These are phyloP conservation scores for Pseudanteris insignis DNA, from an alignment of 2,888 invertebrate species.

Conservation along the genomic window DNA sequence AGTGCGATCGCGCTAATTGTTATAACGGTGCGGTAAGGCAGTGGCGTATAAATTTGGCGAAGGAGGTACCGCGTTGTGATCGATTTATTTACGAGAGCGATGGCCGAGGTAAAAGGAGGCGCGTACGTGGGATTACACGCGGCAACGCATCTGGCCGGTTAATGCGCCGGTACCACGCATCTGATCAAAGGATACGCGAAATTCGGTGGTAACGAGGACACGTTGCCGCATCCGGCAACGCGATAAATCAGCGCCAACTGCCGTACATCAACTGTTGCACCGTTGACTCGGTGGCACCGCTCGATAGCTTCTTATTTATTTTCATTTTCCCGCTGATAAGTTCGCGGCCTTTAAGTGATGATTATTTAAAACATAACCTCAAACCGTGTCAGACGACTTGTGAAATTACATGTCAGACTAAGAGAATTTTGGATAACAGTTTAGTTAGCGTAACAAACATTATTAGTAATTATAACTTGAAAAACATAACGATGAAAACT, in stretches of 20 bases:
- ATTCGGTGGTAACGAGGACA: conserved; percentile 54
- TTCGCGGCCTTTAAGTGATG: no score
- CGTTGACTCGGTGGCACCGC: no score
- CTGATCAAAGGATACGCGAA: conserved; percentile 49
- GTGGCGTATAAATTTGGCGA: conserved; percentile 33
- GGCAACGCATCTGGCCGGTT: conserved; percentile 22
- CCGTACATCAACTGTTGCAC: conserved; percentile 26
- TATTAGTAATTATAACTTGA: no score
- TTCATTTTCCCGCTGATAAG: no score
- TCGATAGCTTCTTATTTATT: no score
- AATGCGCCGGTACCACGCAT: conserved; percentile 23
- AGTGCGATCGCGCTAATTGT: conserved; percentile 38
- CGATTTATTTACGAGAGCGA: conserved; percentile 36
- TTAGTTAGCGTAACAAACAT: no score
- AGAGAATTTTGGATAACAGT: no score
- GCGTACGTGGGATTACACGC: conserved; percentile 11
- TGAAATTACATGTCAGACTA: no score
- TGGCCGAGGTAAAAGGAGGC: conserved; percentile 26
- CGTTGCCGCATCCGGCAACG: conserved; percentile 37
- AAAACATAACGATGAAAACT: no score
- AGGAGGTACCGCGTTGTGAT: conserved; percentile 31
- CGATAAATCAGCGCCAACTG: conserved; percentile 48
- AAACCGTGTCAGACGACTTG: no score
- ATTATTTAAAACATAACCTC: no score
- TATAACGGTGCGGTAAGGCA: conserved; percentile 19